phyloP scores from a whole-genome alignment of 2,797 vertebrate genomes.

The Phoeniculus purpureus region DNA sequence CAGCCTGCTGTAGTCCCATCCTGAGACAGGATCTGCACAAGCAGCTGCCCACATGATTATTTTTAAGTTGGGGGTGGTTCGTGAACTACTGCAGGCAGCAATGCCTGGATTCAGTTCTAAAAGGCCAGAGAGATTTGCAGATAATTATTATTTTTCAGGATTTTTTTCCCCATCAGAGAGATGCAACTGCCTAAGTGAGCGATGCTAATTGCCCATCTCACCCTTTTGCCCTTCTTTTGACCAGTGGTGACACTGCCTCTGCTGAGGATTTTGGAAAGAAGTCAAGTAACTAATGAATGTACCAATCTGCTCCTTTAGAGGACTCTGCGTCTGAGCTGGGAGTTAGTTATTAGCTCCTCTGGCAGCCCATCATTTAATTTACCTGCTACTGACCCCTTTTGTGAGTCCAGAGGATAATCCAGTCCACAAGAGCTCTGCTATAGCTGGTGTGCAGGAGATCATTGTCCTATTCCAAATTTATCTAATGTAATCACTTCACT shows the following conservation, averaged over 20 bases:
- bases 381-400: conserved; percentile 47
- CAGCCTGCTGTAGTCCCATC: not conserved
- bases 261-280: conserved; percentile 31
- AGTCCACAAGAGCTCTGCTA: not conserved
- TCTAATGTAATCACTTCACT: conserved; percentile 58
- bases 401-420: conserved; percentile 51
- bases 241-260: not conserved
- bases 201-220: not conserved
- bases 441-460: conserved; percentile 2
- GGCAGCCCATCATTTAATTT: conserved; percentile 62
- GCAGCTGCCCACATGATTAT: not conserved
- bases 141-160: not conserved
- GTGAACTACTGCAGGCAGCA: not conserved
- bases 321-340: conserved; percentile 12
- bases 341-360: conserved; percentile 55
- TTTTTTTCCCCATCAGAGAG: not conserved
- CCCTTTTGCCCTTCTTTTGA: conserved; percentile 15
- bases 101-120: not conserved
- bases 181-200: not conserved
- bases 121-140: not conserved
- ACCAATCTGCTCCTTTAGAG: not conserved
- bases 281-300: conserved; percentile 33
- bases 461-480: conserved; percentile 49
- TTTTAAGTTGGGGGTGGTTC: not conserved
- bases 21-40: not conserved